Evolutionary conservation across 2,113 vertebrate species (phyloP).

Genomic region (Ammodytes marinus): DNA sequence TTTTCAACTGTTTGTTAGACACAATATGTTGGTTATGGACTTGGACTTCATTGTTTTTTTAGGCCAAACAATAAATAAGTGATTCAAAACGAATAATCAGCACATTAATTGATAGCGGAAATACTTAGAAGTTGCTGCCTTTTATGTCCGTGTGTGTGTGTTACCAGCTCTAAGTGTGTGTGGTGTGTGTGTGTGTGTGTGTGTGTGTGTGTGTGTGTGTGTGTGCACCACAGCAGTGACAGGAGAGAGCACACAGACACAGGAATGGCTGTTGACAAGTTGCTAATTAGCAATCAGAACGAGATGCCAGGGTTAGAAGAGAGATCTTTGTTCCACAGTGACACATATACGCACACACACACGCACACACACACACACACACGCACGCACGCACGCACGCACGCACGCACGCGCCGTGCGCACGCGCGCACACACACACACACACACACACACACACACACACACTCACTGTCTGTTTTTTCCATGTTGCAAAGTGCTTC

Average conservation of each 20-base stretch:
- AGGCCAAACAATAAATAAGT: neutral
- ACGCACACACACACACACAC: constrained; percentile 30
- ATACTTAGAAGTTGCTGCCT: neutral
- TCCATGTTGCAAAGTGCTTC: constrained; percentile 47
- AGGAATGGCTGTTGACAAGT: constrained; percentile 72
- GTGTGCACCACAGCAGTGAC: constrained; percentile 17
- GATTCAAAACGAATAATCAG: neutral
- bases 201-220: constrained; percentile 5
- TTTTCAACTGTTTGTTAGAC: neutral
- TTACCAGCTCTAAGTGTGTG: neutral
- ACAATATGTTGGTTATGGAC: neutral
- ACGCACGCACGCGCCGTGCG: too few relatives aligned
- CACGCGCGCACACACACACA: constrained; percentile 39
- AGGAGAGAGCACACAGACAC: constrained; percentile 50
- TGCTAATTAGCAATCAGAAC: constrained; percentile 76
- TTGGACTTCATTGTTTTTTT: neutral
- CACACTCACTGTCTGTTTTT: constrained; percentile 22
- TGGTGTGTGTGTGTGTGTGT: neutral
- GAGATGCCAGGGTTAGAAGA: constrained; percentile 58
- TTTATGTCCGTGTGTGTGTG: neutral
- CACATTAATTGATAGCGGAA: too few relatives aligned
- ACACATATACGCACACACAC: constrained; percentile 38
- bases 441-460: constrained; percentile 32
- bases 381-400: constrained; percentile 25
- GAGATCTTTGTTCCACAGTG: constrained; percentile 64